These are phyloP conservation scores for Elachura formosa DNA, from an alignment of 2,113 vertebrate species.

Conservation along the genomic window DNA sequence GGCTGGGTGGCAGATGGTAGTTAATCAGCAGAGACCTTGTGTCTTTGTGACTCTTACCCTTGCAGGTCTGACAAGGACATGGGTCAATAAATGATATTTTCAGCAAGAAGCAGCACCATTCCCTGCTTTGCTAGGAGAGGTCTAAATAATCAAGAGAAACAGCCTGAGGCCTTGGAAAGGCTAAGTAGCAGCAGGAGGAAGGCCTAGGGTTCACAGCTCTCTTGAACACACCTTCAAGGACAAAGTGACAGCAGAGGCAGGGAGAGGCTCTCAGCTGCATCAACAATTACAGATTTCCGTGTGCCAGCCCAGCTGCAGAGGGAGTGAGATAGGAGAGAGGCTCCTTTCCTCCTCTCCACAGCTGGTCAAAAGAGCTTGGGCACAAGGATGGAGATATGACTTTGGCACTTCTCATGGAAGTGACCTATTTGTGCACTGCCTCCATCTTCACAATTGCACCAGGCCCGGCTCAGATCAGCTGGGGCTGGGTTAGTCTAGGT, in stretches of 20 bases:
- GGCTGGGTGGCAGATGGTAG: neutral
- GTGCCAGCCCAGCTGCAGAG: neutral
- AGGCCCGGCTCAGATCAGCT: neutral
- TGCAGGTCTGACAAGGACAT: neutral
- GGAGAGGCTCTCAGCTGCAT: neutral
- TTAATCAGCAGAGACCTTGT: neutral
- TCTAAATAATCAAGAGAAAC: neutral
- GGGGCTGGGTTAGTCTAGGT: neutral
- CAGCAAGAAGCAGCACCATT: neutral
- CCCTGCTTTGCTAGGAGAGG: neutral
- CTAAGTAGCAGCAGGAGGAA: neutral
- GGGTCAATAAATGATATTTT: neutral
- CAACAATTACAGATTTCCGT: neutral
- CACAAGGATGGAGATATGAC: neutral
- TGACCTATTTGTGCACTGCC: neutral
- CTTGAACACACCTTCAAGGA: neutral
- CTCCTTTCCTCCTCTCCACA: neutral
- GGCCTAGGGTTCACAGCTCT: neutral
- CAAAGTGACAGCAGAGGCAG: neutral
- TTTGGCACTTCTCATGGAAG: neutral
- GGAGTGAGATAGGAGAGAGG: neutral
- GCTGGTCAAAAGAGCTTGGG: neutral
- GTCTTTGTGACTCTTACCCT: neutral
- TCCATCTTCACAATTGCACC: neutral
- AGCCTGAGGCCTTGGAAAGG: neutral